A percentile compares a stretch with the other conserved stretches of the same genome.
phyloP scores from a whole-genome alignment of 2,797 vertebrate species.

The Argyrosomus regius region DNA sequence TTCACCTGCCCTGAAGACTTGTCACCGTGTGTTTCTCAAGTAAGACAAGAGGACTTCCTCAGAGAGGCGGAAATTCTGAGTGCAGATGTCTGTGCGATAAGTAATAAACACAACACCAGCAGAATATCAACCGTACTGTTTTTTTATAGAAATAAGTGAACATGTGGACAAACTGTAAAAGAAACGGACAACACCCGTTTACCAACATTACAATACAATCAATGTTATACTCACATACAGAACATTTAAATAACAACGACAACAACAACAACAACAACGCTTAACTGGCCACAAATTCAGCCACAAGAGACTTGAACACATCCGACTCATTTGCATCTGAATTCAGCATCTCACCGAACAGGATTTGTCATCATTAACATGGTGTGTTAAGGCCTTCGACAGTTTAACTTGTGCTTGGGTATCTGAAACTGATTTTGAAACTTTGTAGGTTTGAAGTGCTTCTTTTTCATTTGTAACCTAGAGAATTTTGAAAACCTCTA shows the following conservation, averaged over 20 bases:
- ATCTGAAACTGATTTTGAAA: constrained; percentile 5
- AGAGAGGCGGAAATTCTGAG: not conserved
- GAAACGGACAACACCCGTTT: constrained; percentile 46
- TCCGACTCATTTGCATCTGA: not conserved
- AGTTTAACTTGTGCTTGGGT: constrained; percentile 24
- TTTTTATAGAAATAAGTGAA: constrained; percentile 67
- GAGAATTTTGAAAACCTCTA: no score
- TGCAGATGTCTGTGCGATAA: not conserved
- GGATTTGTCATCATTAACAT: not conserved
- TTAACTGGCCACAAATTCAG: constrained; percentile 12
- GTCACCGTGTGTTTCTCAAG: not conserved
- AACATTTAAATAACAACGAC: constrained; percentile 61
- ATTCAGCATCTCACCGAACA: not conserved
- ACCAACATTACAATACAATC: constrained; percentile 60
- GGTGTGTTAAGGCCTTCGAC: constrained; percentile 49
- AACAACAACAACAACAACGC: constrained; percentile 34
- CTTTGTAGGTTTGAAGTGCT: not conserved
- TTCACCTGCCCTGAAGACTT: not conserved
- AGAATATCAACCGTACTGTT: not conserved
- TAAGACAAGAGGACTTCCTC: not conserved
- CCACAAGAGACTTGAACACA: not conserved
- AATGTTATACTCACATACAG: constrained; percentile 51
- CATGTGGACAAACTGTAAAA: constrained; percentile 51
- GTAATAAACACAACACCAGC: constrained; percentile 18
- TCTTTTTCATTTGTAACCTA: not conserved